Conservation (phyloP, 92 coral and sea anemone species). For the Actinostola sp. region DNA sequence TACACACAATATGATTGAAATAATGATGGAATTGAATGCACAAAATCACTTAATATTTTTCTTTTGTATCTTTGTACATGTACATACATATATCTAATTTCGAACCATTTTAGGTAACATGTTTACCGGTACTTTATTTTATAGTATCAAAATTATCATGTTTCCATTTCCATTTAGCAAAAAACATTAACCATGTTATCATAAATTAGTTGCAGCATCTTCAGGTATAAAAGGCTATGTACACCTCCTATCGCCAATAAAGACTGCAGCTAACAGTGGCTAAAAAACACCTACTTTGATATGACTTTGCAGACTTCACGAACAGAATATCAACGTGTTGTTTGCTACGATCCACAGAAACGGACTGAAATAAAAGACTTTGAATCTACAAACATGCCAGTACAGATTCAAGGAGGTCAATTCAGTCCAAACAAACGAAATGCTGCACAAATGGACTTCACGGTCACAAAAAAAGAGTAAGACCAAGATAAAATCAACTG, state of each 20-base stretch:
- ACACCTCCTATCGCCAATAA: not conserved
- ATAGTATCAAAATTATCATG: no score
- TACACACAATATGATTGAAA: no score
- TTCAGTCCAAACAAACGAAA: conserved; percentile 27
- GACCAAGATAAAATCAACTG: conserved; percentile 5
- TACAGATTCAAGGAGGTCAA: conserved; percentile 1
- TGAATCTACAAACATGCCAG: conserved; percentile 11
- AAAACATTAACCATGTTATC: no score
- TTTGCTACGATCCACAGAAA: conserved; percentile 23
- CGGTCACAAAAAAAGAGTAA: conserved; percentile 25
- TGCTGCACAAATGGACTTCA: conserved; percentile 26
- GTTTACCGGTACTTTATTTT: no score
- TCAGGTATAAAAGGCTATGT: no score
- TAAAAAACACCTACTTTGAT: not conserved
- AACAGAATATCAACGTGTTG: conserved; percentile 10
- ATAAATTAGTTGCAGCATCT: no score
- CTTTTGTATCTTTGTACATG: no score
- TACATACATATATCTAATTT: no score
- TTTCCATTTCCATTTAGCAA: no score
- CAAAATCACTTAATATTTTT: no score
- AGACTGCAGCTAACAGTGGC: not conserved
- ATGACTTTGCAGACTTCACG: not conserved
- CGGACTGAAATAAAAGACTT: conserved; percentile 5
- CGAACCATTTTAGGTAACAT: no score
- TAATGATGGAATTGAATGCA: no score